Base-by-base conservation (phyloP, 2,113 vertebrate species). In the Engystomops pustulosus region DNA sequence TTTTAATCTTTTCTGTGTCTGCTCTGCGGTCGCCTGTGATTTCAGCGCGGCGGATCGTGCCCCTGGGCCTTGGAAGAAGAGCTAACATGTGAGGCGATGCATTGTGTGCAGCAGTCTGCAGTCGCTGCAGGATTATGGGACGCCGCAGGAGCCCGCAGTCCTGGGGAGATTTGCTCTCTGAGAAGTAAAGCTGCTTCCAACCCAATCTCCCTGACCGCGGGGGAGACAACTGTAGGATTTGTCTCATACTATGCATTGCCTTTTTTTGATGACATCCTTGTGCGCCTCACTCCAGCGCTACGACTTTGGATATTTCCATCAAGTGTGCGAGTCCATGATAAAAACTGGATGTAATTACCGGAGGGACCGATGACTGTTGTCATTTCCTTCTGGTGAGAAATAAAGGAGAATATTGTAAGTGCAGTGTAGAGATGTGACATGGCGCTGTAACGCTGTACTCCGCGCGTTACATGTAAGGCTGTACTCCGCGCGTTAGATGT, bases 121-220 rank as follows among this genome's bases (percentile, higher is more conserved):
- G 51, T 60, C 2, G 55, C 53, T 34, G 53, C 9, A 67, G 81
- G 71, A 83, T 83, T 76, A 49, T 45, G 70, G 53, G 41, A 36
- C 25, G 58, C 71, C 10, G 55, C 55, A 10, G 70, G 41, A 75
- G 38, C 34, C 4, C 12, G 38, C 55, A 36, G 67, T 36, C 81
- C 71, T 49, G 41, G 71, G 71, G 81, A 83, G 81, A 83, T 83
- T 76, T 76, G 53, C 71, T 67, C 55, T 83, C 71, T 83, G 55
- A 49, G 71, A 65, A 76, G 55, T 83, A 83, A 74, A 83, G 69
- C 51, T 32, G 81, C 81, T 75, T 83, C 51, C 69, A 83, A 83
- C 23, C 69, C 81, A 83, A 83, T 74, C 81, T 83, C 69, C 53
- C 38, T 74, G 81, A 58, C 81, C 55, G 81, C 69, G 53, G 81